A percentile compares a stretch with the other conserved stretches of the same genome.
These are phyloP conservation scores for Felis chaus DNA, from an alignment of 2,113 vertebrate genomes.

Conservation along the genomic window DNA sequence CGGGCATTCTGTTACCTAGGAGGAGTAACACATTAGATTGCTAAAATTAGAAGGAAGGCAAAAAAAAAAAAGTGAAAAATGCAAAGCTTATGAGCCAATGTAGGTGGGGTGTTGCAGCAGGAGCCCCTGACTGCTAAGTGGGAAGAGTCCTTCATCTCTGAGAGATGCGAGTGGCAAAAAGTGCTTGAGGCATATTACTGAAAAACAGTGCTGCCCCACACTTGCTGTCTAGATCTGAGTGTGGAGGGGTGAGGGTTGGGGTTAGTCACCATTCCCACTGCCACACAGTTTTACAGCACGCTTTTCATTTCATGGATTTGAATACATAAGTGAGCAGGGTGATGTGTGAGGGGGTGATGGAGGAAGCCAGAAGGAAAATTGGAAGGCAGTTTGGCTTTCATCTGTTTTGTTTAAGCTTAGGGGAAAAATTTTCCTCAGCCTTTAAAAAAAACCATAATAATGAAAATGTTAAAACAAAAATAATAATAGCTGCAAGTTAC, in stretches of 20 bases:
- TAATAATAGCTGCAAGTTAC: not conserved
- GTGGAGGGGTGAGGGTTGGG: not conserved
- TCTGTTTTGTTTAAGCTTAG: conserved; percentile 34
- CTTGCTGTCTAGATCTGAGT: not conserved
- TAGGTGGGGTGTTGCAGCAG: not conserved
- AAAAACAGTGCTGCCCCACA: not conserved
- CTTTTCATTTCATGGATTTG: conserved; percentile 40
- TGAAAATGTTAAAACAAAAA: conserved; percentile 47
- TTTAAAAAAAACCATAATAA: not conserved
- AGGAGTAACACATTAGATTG: conserved; percentile 52
- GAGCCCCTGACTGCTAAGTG: not conserved
- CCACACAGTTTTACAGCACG: not conserved
- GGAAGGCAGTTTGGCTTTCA: conserved; percentile 36
- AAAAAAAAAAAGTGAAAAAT: not conserved
- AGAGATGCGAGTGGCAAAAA: not conserved
- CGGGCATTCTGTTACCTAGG: conserved; percentile 44
- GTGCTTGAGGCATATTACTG: not conserved
- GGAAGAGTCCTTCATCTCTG: not conserved
- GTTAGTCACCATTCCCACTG: not conserved
- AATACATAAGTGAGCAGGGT: conserved; percentile 17
- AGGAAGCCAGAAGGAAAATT: conserved; percentile 51
- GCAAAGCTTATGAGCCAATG: not conserved
- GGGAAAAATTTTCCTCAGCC: not conserved
- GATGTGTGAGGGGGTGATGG: not conserved
- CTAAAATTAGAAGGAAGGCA: conserved; percentile 44